A percentile compares a stretch with the other conserved stretches of the same genome.
Conservation (phyloP, 1,140 invertebrate species). For the Portunus trituberculatus region DNA sequence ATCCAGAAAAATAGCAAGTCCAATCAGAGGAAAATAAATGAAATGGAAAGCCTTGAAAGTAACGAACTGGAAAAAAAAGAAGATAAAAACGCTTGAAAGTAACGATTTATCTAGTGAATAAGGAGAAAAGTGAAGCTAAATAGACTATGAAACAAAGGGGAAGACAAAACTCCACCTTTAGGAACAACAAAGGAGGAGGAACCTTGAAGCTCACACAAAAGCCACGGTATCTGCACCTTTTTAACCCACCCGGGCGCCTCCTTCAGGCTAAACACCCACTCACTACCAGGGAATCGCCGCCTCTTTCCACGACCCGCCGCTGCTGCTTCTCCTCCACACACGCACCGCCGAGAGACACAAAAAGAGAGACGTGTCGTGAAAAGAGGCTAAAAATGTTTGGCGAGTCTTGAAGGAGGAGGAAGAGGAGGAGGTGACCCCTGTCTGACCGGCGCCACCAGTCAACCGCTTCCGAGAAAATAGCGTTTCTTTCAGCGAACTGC, state of each 20-base stretch:
- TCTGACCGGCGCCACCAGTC: slow-evolving; percentile 56
- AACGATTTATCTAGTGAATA: slow-evolving; percentile 4
- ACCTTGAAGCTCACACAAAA: background rate
- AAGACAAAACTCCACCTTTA: background rate
- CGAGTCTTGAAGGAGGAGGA: slow-evolving; percentile 25
- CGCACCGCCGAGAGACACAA: background rate
- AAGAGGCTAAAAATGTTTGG: slow-evolving; percentile 24
- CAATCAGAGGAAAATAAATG: no score
- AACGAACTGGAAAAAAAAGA: background rate
- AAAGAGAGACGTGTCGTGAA: background rate
- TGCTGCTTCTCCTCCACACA: background rate
- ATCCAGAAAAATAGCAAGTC: no score
- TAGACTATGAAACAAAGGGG: background rate
- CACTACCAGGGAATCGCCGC: slow-evolving; percentile 6
- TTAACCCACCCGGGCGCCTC: background rate
- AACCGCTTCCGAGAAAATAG: slow-evolving; percentile 74
- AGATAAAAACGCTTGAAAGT: background rate
- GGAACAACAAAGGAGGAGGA: background rate
- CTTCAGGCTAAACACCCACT: background rate
- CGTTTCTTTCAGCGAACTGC: slow-evolving; percentile 66
- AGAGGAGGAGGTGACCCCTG: slow-evolving; percentile 57
- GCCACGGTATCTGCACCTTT: background rate
- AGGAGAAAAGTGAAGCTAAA: background rate
- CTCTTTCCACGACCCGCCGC: background rate
- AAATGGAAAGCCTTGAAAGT: no score